These are phyloP conservation scores for Syngnathus scovelli DNA, from an alignment of 2,113 vertebrate species.

Conservation along the genomic window DNA sequence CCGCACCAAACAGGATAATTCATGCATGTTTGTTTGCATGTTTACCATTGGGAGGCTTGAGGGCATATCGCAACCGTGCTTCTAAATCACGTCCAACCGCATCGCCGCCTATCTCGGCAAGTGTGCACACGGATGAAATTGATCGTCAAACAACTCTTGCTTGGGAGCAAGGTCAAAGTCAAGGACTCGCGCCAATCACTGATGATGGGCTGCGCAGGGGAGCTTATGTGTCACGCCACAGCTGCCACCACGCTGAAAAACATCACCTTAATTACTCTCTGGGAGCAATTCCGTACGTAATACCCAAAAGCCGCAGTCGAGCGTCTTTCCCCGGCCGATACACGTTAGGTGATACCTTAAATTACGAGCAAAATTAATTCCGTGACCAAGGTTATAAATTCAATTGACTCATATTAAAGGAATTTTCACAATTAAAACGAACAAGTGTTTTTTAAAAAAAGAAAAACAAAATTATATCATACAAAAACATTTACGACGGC, in stretches of 20 bases:
- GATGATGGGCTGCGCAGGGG: conserved; percentile 39
- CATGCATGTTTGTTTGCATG: conserved; percentile 53
- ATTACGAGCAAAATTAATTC: neutral
- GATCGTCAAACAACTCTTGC: conserved; percentile 53
- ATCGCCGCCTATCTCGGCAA: conserved; percentile 41
- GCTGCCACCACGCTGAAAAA: conserved; percentile 44
- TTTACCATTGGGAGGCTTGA: conserved; percentile 20
- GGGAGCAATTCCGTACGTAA: conserved; percentile 9
- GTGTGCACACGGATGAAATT: conserved; percentile 40
- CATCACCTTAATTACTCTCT: conserved; percentile 50
- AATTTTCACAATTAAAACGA: no score
- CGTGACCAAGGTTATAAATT: neutral
- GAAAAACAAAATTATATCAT: no score
- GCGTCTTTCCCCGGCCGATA: conserved; percentile 5
- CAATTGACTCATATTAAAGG: neutral
- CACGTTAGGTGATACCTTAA: neutral
- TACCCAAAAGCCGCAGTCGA: conserved; percentile 8
- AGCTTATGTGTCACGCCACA: conserved; percentile 52
- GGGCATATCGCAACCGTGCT: conserved; percentile 32
- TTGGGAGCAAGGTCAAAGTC: conserved; percentile 60
- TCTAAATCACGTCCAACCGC: conserved; percentile 58
- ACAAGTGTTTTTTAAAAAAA: no score
- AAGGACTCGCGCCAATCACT: conserved; percentile 64
- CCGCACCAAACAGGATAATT: conserved; percentile 41
- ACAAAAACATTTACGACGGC: no score